A percentile compares a stretch with the other conserved stretches of the same genome.
Conservation (phyloP, 1,140 invertebrate genomes). For the Lethrus apterus region DNA sequence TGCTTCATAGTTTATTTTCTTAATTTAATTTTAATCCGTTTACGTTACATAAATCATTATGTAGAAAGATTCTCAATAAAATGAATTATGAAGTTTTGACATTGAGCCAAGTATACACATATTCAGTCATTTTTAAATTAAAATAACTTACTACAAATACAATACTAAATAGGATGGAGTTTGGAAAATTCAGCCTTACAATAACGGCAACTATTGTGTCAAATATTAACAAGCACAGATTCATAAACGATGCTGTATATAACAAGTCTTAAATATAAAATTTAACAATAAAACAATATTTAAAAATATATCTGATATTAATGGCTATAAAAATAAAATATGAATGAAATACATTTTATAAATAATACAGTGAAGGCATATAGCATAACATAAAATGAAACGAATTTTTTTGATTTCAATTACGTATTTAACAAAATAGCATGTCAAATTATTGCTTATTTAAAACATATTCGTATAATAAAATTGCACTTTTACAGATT, state of each 20-base stretch:
- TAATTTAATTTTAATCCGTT: no score
- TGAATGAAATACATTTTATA: background rate
- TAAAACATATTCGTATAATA: conserved; percentile 4
- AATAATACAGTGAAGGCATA: conserved; percentile 4
- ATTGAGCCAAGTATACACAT: conserved; percentile 4
- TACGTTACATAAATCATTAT: no score
- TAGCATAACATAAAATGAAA: background rate
- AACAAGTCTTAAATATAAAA: conserved; percentile 5
- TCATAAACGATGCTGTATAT: conserved; percentile 3
- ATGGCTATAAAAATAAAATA: background rate
- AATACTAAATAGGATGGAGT: conserved; percentile 14
- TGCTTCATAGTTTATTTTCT: no score
- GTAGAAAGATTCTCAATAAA: no score
- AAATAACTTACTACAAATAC: no score
- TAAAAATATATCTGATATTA: background rate
- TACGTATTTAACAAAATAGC: background rate
- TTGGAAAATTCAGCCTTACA: conserved; percentile 9
- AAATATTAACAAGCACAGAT: no score
- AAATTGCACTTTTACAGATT: conserved; percentile 8
- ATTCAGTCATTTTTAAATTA: conserved; percentile 10
- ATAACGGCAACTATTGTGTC: no score
- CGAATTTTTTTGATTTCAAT: background rate
- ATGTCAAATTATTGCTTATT: background rate
- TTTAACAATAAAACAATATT: background rate
- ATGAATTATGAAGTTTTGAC: no score